phyloP scores from a whole-genome alignment of 2,797 vertebrate genomes.

The Phalanger gymnotis region DNA sequence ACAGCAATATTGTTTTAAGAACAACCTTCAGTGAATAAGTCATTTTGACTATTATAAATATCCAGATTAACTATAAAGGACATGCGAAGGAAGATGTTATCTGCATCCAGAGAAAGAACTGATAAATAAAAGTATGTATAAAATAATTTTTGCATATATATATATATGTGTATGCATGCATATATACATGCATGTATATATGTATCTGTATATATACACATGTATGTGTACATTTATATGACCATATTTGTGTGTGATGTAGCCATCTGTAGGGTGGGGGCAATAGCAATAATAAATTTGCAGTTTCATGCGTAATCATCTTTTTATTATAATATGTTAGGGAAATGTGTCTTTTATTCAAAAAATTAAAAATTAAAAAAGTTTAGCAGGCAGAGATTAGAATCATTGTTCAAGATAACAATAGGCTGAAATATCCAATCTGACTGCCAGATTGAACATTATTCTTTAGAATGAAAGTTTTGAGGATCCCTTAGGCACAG shows the following conservation, averaged over 20 bases:
- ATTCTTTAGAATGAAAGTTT: conserved; percentile 60
- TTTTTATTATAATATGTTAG: no score
- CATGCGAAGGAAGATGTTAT: background rate
- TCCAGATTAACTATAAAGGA: background rate
- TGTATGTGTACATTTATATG: background rate
- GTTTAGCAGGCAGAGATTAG: conserved; percentile 63
- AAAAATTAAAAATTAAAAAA: no score
- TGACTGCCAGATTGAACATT: conserved; percentile 53
- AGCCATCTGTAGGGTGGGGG: no score
- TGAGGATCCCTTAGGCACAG: conserved; percentile 52
- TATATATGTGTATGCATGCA: background rate
- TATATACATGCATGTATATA: background rate
- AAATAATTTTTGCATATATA: background rate
- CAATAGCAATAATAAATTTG: no score
- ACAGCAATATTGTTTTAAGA: background rate
- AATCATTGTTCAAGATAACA: conserved; percentile 70
- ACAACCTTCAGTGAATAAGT: background rate
- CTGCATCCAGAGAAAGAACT: background rate
- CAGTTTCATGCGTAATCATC: no score
- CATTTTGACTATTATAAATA: background rate
- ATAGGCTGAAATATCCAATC: conserved; percentile 68
- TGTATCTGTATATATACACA: no score
- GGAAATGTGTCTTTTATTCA: no score
- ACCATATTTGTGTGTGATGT: no score
- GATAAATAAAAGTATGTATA: background rate